Evolutionary conservation across 2,797 vertebrate genomes (phyloP), one percentile per base, ranked within the genome.

Genomic region (Ispidina lecontei): DNA sequence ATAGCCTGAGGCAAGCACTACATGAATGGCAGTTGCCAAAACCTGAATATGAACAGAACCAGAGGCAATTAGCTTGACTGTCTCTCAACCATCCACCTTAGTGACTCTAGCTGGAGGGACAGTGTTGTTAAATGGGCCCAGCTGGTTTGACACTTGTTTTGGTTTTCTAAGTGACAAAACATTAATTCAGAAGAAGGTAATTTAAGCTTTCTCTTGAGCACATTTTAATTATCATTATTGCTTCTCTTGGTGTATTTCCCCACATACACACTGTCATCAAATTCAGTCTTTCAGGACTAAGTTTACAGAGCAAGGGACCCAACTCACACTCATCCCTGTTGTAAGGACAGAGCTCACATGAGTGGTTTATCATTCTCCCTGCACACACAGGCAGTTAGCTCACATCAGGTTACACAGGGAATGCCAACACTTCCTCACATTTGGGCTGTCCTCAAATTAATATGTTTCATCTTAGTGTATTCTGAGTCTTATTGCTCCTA

Each of bases 81-180:
- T 39, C 46, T 87, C 17, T 75, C 78, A 92, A 4, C 44, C 33
- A 63, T n/a, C 73, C 1, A 20, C 52, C 54, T 87, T 70, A 46
- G 14, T 60, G 37, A 80, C 76, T 83, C 72, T 76, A 60, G 14
- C 20, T 71, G n/a, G 13, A 47, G 21, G 11, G 43, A 17, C 12
- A 25, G 23, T 73, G 22, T 6, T 55, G 29, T 77, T 63, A 68
- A 82, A 89, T 22, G n/a, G 11, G 72, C 67, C 84, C 89, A 90
- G 35, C 39, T 82, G 64, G 35, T 85, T 91, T 60, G 41, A 22
- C 54, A 92, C 67, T 91, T 91, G 54, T 37, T 37, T 37, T 37
- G 37, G 37, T 43, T 92, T 62, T 74, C 92, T 92, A 82, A 85
- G 80, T 78, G 35, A 72, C 55, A 91, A 92, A 83, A 47, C 31